Evolutionary conservation across 2,113 vertebrate genomes (phyloP).

Genomic region (Microcebus jonahi): DNA sequence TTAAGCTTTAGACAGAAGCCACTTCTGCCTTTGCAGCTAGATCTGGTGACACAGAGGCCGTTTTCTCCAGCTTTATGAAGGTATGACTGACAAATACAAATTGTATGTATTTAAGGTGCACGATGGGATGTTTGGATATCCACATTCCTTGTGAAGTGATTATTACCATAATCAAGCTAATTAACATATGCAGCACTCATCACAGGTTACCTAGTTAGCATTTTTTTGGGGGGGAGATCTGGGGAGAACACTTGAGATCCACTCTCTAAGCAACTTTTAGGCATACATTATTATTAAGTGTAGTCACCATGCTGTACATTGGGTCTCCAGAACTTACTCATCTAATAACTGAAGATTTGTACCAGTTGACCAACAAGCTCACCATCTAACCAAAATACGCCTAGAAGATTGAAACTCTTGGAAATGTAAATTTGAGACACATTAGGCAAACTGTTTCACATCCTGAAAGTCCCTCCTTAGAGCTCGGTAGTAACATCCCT

Average conservation of each 20-base stretch:
- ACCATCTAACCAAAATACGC: neutral
- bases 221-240: neutral
- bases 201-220: neutral
- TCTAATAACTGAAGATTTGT: neutral
- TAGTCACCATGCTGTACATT: neutral
- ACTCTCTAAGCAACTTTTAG: neutral
- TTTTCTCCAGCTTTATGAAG: neutral
- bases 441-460: too few relatives aligned
- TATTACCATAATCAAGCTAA: neutral
- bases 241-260: neutral
- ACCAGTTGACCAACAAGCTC: neutral
- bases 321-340: neutral
- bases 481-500: neutral
- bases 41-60: accelerated
- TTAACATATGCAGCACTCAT: neutral
- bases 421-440: neutral
- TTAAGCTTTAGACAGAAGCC: neutral
- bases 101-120: neutral
- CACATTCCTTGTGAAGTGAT: neutral
- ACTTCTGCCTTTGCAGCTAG: neutral
- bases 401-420: neutral
- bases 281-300: too few relatives aligned
- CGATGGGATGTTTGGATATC: too few relatives aligned
- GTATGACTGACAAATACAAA: too few relatives aligned
- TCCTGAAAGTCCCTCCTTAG: too few relatives aligned